These are phyloP conservation scores for Chloromyia formosa DNA, from an alignment of 2,888 invertebrate species.

Conservation along the genomic window DNA sequence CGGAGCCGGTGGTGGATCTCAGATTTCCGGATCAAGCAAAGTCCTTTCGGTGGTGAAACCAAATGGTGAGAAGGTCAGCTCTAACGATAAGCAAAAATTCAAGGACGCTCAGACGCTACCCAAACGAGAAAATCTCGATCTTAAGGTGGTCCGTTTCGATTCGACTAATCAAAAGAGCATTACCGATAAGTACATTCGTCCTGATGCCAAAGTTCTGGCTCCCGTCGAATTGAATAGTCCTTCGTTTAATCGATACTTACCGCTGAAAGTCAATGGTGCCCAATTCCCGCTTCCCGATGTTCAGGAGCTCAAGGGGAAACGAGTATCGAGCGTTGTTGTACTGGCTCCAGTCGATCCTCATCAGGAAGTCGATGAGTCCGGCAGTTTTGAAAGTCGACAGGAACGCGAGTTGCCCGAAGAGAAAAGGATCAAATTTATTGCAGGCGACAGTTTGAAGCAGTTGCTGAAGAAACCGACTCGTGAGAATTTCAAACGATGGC, in stretches of 20 bases:
- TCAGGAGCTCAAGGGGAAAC: slow-evolving; percentile 76
- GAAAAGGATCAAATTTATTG: slow-evolving; percentile 77
- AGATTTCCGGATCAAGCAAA: slow-evolving; percentile 76
- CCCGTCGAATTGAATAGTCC: slow-evolving; percentile 78
- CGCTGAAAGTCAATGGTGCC: slow-evolving; percentile 84
- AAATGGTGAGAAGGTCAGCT: slow-evolving; percentile 68
- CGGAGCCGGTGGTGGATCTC: slow-evolving; percentile 81
- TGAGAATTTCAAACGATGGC: slow-evolving; percentile 82
- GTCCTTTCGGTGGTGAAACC: slow-evolving; percentile 73
- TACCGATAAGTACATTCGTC: slow-evolving; percentile 76
- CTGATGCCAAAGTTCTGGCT: slow-evolving; percentile 76
- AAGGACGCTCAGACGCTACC: slow-evolving; percentile 58
- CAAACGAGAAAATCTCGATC: slow-evolving; percentile 74
- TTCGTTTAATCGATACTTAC: slow-evolving; percentile 84
- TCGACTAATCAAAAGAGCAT: slow-evolving; percentile 78
- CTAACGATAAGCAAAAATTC: slow-evolving; percentile 66
- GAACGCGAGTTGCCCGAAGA: slow-evolving; percentile 69
- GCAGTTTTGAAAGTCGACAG: slow-evolving; percentile 63
- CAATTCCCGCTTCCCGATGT: slow-evolving; percentile 86
- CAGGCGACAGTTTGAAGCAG: slow-evolving; percentile 79
- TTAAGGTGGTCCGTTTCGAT: slow-evolving; percentile 86
- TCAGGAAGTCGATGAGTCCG: slow-evolving; percentile 55
- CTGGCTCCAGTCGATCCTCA: slow-evolving; percentile 82
- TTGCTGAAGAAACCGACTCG: slow-evolving; percentile 77
- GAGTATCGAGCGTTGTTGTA: slow-evolving; percentile 85